phyloP scores from a whole-genome alignment of 2,888 invertebrate species.

The Calephelis perditalis region DNA sequence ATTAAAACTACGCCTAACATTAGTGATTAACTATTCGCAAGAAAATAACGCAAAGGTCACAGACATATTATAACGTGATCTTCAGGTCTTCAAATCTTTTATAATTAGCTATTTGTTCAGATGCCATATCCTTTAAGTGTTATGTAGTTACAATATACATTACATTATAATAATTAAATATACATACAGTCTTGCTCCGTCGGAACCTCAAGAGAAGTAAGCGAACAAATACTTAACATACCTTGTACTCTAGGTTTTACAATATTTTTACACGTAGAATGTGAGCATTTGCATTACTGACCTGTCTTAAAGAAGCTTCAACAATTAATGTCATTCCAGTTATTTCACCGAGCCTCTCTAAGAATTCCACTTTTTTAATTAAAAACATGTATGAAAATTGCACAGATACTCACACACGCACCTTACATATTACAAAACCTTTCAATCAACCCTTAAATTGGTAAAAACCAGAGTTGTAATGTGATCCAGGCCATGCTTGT shows the following conservation, averaged over 20 bases:
- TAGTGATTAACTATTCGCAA: no score
- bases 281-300: conserved; percentile 19
- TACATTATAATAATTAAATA: no score
- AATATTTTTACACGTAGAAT: conserved; percentile 6
- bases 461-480: conserved; percentile 10
- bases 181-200: no score
- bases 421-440: conserved; percentile 6
- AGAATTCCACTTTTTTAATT: conserved; percentile 18
- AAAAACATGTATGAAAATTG: conserved; percentile 12
- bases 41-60: no score
- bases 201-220: no score
- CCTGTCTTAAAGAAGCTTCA: conserved; percentile 18
- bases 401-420: conserved; percentile 10
- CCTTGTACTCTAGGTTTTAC: neutral
- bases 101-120: no score
- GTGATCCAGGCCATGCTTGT: conserved; percentile 1
- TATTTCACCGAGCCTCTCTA: conserved; percentile 1
- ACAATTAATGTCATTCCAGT: conserved; percentile 19
- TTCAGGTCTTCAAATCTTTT: no score
- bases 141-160: no score
- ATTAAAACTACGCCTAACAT: no score
- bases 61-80: no score
- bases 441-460: conserved; percentile 11
- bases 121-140: no score
- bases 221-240: no score